These are phyloP conservation scores for Zhuqinia jingwanae DNA, from an alignment of 2,888 invertebrate genomes.

Conservation along the genomic window DNA sequence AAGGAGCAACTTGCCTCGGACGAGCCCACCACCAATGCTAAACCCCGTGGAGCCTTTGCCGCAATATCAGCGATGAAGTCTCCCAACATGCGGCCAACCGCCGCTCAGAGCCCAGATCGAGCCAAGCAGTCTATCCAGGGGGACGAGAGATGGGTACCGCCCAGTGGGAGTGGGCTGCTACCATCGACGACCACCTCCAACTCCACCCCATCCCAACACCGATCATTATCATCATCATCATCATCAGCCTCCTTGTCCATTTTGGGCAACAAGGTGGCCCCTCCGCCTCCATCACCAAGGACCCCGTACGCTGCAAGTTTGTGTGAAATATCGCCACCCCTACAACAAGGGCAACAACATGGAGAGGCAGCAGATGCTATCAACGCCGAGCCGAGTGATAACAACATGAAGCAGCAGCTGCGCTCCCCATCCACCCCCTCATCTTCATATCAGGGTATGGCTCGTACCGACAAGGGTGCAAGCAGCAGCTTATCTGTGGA, in stretches of 20 bases:
- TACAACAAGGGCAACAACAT: background rate
- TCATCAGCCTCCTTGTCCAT: constrained; percentile 23
- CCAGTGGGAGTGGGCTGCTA: constrained; percentile 79
- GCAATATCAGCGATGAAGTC: constrained; percentile 1
- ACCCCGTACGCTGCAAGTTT: background rate
- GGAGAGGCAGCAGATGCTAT: background rate
- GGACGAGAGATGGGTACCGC: constrained; percentile 86
- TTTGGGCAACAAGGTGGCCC: constrained; percentile 8
- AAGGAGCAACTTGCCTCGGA: background rate
- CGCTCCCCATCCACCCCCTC: background rate
- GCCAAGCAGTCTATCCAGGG: constrained; percentile 79
- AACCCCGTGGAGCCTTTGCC: background rate
- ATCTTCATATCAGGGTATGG: background rate
- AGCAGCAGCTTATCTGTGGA: constrained; percentile 41
- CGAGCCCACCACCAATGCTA: constrained; percentile 6
- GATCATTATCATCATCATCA: background rate
- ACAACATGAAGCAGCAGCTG: background rate
- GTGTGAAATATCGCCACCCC: background rate
- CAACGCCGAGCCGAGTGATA: background rate
- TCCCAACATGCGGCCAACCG: background rate
- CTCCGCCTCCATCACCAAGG: constrained; percentile 9
- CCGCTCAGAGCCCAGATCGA: constrained; percentile 79
- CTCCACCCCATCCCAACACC: background rate
- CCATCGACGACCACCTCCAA: background rate
- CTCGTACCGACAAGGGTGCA: background rate